Evolutionary conservation across 1,140 invertebrate species (phyloP), one percentile per base, ranked within the genome.

Genomic region (Acromyrmex charruanus): DNA sequence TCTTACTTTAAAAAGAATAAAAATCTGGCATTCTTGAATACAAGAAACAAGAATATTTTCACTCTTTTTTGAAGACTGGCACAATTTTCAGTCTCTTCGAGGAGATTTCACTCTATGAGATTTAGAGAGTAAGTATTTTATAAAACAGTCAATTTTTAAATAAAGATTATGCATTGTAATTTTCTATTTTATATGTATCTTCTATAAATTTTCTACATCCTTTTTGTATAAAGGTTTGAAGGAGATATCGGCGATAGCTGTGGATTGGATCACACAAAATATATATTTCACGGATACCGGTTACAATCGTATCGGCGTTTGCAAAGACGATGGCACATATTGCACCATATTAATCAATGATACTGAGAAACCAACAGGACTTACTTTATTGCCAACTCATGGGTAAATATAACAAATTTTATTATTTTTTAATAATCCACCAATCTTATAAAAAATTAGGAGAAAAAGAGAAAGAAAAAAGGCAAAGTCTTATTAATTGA

Each of bases 231-330:
- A 77, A 90, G 97, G 98, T n/a, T 93, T 98, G 2, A 96, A 96
- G 77, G 95, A 96, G 1, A 97, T 97, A 0, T 97, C 98, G 88
- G 97, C 98, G 85, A 94, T 99, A 58, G 97, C 97, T 2, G 95
- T 98, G 0, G 98, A 99, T 93, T 98, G 97, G 97, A 93, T 98
- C 18, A 98, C 97, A 0, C 96, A 96, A 1, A 98, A 98, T 92
- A 94, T 98, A 58, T 98, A 98, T 93, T 98, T 98, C 93, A 97
- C 97, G 0, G 98, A 98, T 92, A 96, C 96, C 25, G 95, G 96
- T 28, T 95, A 96, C 68, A 96, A 97, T 25, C 97, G 96, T 77
- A 97, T 99, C 55, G 97, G 97, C 0, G 98, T 97, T 1, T 98
- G 98, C 90, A 96, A 94, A 0, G 95, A 95, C 18, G 95, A 97